Percentiles rank a stretch among this genome's conserved stretches.
These are phyloP conservation scores for Pteropus alecto DNA, from an alignment of 2,113 vertebrate genomes.

Conservation along the genomic window DNA sequence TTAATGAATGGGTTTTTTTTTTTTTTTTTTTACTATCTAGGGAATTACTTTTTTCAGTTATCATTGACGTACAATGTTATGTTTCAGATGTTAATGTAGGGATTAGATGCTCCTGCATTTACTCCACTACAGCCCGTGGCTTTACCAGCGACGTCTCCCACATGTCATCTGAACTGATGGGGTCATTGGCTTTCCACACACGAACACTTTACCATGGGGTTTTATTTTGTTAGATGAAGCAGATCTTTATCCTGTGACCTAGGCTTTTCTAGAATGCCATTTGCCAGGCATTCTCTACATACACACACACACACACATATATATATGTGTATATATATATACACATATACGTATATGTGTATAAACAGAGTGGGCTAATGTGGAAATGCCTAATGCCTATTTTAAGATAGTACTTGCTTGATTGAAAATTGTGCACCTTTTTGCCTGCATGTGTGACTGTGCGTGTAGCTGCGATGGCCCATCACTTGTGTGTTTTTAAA, in stretches of 20 bases:
- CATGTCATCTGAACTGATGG: accelerated
- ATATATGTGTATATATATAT: too few species aligned
- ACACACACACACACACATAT: too few species aligned
- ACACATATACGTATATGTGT: too few species aligned
- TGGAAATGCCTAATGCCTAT: too few species aligned
- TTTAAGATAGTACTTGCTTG: neutral
- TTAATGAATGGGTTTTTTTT: accelerated
- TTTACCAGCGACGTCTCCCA: neutral
- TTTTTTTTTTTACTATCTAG: too few species aligned
- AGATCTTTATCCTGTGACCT: neutral
- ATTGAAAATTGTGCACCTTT: neutral
- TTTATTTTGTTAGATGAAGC: neutral
- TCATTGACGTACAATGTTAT: accelerated
- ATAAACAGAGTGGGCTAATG: accelerated
- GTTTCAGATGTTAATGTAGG: neutral
- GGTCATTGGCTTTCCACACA: neutral
- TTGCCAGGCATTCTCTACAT: neutral
- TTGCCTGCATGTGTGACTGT: neutral
- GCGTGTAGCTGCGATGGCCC: accelerated
- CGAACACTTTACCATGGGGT: neutral
- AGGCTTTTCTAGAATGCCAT: neutral
- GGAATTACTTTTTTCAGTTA: neutral
- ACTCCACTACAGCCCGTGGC: accelerated
- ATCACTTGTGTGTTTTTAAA: slow-evolving; percentile 68
- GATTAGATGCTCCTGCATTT: neutral